phyloP scores from a whole-genome alignment of 1,140 invertebrate genomes.

The Bombus difficillimus region DNA sequence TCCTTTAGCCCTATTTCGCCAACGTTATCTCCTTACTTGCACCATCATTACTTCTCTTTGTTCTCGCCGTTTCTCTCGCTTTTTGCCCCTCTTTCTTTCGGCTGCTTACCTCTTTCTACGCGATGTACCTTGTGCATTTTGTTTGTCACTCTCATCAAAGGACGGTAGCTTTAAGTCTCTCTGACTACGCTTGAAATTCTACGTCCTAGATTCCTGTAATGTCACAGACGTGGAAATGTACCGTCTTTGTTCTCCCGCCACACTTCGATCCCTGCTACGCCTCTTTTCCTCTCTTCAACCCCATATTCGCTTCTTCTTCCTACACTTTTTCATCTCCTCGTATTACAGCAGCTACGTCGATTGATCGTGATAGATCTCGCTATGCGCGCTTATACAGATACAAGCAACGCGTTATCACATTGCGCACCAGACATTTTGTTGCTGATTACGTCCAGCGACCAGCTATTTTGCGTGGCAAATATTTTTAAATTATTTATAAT shows the following conservation, averaged over 20 bases:
- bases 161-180: constrained; percentile 2
- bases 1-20: background rate
- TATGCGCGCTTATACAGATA: too few species aligned
- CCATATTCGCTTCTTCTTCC: background rate
- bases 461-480: too few species aligned
- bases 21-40: background rate
- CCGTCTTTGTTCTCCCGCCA: constrained; percentile 7
- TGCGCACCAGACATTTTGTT: too few species aligned
- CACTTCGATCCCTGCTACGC: background rate
- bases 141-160: constrained; percentile 49
- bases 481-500: too few species aligned
- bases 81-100: constrained; percentile 13
- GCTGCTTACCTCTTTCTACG: background rate
- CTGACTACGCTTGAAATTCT: constrained; percentile 18
- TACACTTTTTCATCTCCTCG: background rate
- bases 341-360: too few species aligned
- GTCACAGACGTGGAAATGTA: constrained; percentile 16
- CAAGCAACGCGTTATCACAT: too few species aligned
- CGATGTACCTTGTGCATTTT: constrained; percentile 27
- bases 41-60: background rate
- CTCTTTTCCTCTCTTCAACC: too few species aligned
- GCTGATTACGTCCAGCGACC: too few species aligned
- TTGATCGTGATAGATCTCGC: too few species aligned
- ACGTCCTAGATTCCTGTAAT: constrained; percentile 38
- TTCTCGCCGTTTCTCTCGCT: background rate